Evolutionary conservation across 2,113 vertebrate species (phyloP), one percentile per base, ranked within the genome.

Genomic region (Meleagris gallopavo): DNA sequence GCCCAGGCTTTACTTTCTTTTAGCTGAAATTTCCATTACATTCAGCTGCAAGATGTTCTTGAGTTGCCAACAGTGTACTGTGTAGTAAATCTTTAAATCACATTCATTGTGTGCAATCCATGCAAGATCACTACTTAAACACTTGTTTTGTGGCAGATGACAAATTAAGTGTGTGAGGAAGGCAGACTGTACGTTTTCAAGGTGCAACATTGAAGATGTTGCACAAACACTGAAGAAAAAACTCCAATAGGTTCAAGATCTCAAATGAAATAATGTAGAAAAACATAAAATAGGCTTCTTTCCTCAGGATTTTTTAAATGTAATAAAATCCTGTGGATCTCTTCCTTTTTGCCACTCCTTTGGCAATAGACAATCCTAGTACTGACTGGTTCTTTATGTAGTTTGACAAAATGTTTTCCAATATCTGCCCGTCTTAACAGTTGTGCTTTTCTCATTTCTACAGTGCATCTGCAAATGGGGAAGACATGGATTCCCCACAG

Each of bases 401-500:
- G 2, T 41, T 66, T 86, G 32, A 46, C 30, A 76, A 27, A 89
- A 87, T 18, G 13, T 10, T 27, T 57, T 55, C 81, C 25, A 24
- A 4, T 22, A 21, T 16, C n/a, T 54, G 46, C 60, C 25, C 92
- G 32, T 43, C 34, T 25, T 52, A 13, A 19, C 34, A 43, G 38
- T 54, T 38, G 10, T 2, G 25, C 24, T 58, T 43, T 75, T 81
- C 45, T 92, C 13, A 75, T 70, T 43, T 50, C 43, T 58, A 0
- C n/a, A 98, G 97, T 60, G 34, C 97, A 4, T 96, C 97, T 80
- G 97, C 96, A 62, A 98, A 98, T 43, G 97, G 97, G 52, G 98
- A 98, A 11, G 98, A 98, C 89, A 98, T 98, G 96, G 98, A 98
- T 76, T 98, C 98, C 21, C 98, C 98, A 1, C 98, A 98, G 50